Evolutionary conservation across 2,797 vertebrate genomes (phyloP), one percentile per base, ranked within the genome.

Genomic region (Luscinia megarhynchos): DNA sequence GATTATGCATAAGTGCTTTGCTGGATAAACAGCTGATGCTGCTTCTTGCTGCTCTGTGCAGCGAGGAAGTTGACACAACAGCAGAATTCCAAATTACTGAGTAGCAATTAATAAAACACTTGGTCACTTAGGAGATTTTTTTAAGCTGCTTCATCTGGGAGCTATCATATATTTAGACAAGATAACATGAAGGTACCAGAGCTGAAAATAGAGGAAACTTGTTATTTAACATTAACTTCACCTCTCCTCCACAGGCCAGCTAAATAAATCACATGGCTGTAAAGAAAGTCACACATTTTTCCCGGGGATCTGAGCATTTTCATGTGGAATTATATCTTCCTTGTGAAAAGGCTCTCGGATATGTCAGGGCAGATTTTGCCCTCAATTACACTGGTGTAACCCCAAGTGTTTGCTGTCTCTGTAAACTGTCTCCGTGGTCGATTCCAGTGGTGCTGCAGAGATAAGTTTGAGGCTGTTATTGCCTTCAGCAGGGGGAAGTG

Each of bases 171-270:
- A 26, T 57, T 87, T 68, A 63, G 59, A 69, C 81, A 84, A 82
- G 74, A 67, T 12, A 86, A 34, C 22, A 2, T 3, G 38, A 84
- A 70, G 55, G 36, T 82, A 73, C 46, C 38, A 2, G 66, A 23
- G 46, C 66, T 15, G 11, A 78, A 92, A 94, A 92, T 21, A 87
- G 80, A 91, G 63, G 82, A 92, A 91, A 91, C 45, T 63, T 84
- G 51, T 91, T 93, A 57, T 64, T 95, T 92, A 96, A 80, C 54
- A 58, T 84, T 61, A 84, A 79, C 86, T 62, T 73, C 82, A 79
- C 87, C 78, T 95, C 92, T 87, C 79, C 23, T 59, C 80, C 2
- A 27, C 82, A 30, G 74, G 89, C 68, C 85, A 93, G 82, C 72
- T 41, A 70, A 94, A 91, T 58, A 82, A 80, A 94, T 85, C 89